Percentiles rank a stretch among this genome's conserved stretches.
These are phyloP conservation scores for Lateolabrax maculatus DNA, from an alignment of 2,797 vertebrate genomes.

Conservation along the genomic window DNA sequence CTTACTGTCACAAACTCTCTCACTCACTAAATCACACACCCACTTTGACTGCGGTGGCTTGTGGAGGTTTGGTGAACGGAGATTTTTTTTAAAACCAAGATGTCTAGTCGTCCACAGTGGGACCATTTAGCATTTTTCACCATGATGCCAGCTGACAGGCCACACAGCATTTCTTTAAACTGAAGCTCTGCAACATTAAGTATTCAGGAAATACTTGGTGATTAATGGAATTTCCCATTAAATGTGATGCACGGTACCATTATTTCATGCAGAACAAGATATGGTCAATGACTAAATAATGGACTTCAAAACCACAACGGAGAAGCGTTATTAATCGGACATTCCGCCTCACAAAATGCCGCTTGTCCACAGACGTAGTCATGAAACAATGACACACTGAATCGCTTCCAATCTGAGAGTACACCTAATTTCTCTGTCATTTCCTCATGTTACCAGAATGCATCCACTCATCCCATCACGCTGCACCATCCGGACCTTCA, in stretches of 20 bases:
- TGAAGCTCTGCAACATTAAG: constrained; percentile 20
- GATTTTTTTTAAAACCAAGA: constrained; percentile 51
- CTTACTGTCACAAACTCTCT: constrained; percentile 51
- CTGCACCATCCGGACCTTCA: background rate
- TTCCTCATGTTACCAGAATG: constrained; percentile 29
- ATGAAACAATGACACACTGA: constrained; percentile 28
- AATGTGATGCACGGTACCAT: background rate
- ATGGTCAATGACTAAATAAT: constrained; percentile 20
- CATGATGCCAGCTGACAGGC: constrained; percentile 53
- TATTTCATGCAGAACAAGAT: constrained; percentile 20
- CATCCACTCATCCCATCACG: constrained; percentile 16
- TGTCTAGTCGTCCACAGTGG: constrained; percentile 45
- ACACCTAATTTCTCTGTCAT: constrained; percentile 22
- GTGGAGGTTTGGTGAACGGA: constrained; percentile 33
- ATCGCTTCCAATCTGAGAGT: constrained; percentile 26
- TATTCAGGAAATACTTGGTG: constrained; percentile 15
- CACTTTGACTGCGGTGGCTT: constrained; percentile 54
- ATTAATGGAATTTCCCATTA: background rate
- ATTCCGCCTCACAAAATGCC: constrained; percentile 8
- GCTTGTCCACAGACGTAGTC: background rate
- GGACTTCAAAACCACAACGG: constrained; percentile 22
- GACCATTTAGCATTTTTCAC: constrained; percentile 55
- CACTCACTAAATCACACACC: constrained; percentile 66
- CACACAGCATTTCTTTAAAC: constrained; percentile 51
- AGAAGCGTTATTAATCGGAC: constrained; percentile 25